These are phyloP conservation scores for Callipepla californica DNA, from an alignment of 2,113 vertebrate species.

Conservation along the genomic window DNA sequence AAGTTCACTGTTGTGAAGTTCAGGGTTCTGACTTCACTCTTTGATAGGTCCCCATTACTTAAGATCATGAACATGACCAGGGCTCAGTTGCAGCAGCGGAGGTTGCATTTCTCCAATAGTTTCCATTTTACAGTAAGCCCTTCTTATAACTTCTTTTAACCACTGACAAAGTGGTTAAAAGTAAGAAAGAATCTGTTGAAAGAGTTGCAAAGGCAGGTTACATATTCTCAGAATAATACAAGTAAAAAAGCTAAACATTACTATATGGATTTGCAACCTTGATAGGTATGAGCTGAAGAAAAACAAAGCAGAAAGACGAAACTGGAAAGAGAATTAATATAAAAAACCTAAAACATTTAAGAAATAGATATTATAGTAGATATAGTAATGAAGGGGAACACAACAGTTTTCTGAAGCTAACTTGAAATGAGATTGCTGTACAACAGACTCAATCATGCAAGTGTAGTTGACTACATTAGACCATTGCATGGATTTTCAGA, in stretches of 20 bases:
- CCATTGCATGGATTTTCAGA: not conserved
- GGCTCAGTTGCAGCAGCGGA: too few relatives aligned
- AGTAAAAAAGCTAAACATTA: not conserved
- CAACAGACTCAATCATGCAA: not conserved
- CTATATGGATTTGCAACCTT: not conserved
- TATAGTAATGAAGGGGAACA: not conserved
- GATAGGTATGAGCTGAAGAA: not conserved
- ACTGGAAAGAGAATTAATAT: not conserved
- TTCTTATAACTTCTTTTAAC: not conserved
- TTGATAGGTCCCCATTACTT: too few relatives aligned
- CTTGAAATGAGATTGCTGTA: not conserved
- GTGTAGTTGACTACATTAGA: not conserved
- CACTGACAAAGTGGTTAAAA: not conserved
- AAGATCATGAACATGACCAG: too few relatives aligned
- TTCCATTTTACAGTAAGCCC: not conserved
- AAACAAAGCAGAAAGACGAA: not conserved
- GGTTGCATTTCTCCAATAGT: not conserved
- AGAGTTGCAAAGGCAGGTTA: rapidly evolving
- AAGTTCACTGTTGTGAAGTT: too few relatives aligned
- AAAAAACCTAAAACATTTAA: not conserved
- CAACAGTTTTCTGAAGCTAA: not conserved
- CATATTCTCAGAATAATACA: not conserved
- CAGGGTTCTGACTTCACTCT: too few relatives aligned
- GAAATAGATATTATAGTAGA: not conserved
- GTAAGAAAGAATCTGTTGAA: not conserved